Evolutionary conservation across 1,140 invertebrate species (phyloP), one percentile per base, ranked within the genome.

Genomic region (Marisa cornuarietis): DNA sequence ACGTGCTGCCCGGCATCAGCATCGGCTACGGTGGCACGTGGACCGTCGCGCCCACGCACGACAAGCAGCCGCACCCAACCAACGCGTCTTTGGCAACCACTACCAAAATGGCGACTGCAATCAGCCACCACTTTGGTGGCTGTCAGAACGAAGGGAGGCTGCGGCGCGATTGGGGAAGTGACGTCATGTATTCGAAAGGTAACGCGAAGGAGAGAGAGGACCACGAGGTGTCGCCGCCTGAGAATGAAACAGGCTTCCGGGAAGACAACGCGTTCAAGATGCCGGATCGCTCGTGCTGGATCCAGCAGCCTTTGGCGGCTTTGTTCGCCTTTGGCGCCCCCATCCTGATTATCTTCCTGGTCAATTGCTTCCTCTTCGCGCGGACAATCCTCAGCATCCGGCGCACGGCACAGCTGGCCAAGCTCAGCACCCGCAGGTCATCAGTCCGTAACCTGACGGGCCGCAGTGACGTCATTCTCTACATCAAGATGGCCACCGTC

Each of bases 391-490:
- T 91, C 42, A 92, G 93, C 88, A 93, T 94, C 76, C 74, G 90
- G 85, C 90, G 91, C 18, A 92, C 92, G 31, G 82, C 81, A 16
- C 83, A 83, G 77, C 79, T 82, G 7, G 78, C 84, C 71, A 84
- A 86, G 86, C 79, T 85, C 62, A 83, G 76, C 66, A 83, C 76
- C 31, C 84, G 80, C 51, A 81, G 79, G 54, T 49, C 51, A 4
- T 87, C 87, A 0, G 13, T 82, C 9, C 83, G 83, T 31, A 84
- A 83, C 51, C 69, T 84, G 54, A 82, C 87, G 26, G 90, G 80
- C 11, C 85, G 90, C 58, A 85, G 88, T 63, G 91, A 93, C 84
- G 90, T 92, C 78, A 91, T 92, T 76, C 87, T 94, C 22, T 94
- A 94, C 86, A 84, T 93, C 52, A 89, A 93, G 22, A 90, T 94